Base-by-base conservation (phyloP, 2,113 vertebrate species). In the Pogona vitticeps region DNA sequence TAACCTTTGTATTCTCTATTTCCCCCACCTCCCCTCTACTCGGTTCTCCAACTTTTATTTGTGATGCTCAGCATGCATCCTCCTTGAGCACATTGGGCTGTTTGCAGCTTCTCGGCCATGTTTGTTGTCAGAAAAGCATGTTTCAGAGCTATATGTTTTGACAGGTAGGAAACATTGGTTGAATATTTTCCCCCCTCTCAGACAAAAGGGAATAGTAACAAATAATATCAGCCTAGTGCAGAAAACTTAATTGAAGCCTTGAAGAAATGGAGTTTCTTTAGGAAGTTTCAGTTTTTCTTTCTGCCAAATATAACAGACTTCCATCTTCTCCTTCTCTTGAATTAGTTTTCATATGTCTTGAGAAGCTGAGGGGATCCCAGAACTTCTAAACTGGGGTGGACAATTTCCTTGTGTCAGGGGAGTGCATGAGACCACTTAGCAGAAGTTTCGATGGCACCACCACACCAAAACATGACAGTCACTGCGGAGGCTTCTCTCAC, bases 161-260 rank as follows among this genome's bases (percentile, higher is more conserved):
- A 87, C 85, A 87, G 85, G 79, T 87, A 76, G 85, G 85, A 87
- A 87, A 67, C 85, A 87, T 56, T 87, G 71, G 85, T 81, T 87
- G 79, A 67, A 82, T 87, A 58, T 87, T 81, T 86, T 63, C 17
- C 10, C 70, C 79, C 33, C 72, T 82, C 40, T 75, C 59, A 82
- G 79, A 76, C 85, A 82, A 76, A 76, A 65, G 85, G 17, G 85
- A 87, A 76, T 82, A 76, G 70, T 80, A 56, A 76, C 70, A 87
- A 81, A 80, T 86, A 81, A 56, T 80, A 87, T 67, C 42, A 65
- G 42, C 59, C 79, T 33, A 82, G 61, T 31, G 23, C 59, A 67
- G 71, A 67, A 81, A 82, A 86, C 61, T 86, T 86, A 86, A 86
- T 75, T 36, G 78, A 86, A 86, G 40, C 59, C 40, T 67, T 56